Percentiles rank a stretch among this genome's conserved stretches.
Evolutionary conservation across 2,113 vertebrate species (phyloP).

Genomic region (Ptilorrhoa leucosticta): DNA sequence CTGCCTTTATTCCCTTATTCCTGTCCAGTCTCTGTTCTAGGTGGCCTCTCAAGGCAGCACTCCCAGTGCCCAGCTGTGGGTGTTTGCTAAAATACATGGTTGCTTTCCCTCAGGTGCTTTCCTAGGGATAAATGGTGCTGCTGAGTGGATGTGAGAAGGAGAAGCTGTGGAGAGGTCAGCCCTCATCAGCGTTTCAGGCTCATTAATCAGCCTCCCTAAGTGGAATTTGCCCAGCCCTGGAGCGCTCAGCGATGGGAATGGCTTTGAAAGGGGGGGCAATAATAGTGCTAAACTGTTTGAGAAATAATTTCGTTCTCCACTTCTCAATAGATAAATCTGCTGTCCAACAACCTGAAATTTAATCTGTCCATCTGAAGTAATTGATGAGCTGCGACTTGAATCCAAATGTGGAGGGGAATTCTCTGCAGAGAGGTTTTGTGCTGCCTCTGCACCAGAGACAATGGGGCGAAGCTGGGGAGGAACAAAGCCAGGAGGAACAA

Average conservation of each 20-base stretch:
- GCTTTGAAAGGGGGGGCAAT: not conserved
- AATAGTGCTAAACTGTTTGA: conserved; percentile 25
- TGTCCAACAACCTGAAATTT: not conserved
- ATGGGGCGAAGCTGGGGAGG: not conserved
- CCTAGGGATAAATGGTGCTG: not conserved
- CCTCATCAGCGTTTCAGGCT: not conserved
- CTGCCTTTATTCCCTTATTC: too few relatives aligned
- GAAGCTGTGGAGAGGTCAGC: not conserved
- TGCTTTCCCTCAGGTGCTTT: not conserved
- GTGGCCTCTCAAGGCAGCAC: too few relatives aligned
- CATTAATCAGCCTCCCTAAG: not conserved
- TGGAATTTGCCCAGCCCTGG: not conserved
- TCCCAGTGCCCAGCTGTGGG: not conserved
- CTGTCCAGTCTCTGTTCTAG: too few relatives aligned
- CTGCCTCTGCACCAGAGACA: not conserved
- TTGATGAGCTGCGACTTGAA: not conserved
- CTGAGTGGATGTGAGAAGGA: not conserved
- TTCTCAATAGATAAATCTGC: not conserved
- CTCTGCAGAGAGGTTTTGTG: not conserved
- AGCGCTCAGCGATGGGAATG: not conserved
- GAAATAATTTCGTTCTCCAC: conserved; percentile 27
- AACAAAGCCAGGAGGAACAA: not conserved
- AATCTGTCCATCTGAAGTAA: not conserved
- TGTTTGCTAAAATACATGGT: not conserved
- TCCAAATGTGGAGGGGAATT: not conserved